phyloP scores from a whole-genome alignment of 2,797 vertebrate genomes.

The Sebastes reedi region DNA sequence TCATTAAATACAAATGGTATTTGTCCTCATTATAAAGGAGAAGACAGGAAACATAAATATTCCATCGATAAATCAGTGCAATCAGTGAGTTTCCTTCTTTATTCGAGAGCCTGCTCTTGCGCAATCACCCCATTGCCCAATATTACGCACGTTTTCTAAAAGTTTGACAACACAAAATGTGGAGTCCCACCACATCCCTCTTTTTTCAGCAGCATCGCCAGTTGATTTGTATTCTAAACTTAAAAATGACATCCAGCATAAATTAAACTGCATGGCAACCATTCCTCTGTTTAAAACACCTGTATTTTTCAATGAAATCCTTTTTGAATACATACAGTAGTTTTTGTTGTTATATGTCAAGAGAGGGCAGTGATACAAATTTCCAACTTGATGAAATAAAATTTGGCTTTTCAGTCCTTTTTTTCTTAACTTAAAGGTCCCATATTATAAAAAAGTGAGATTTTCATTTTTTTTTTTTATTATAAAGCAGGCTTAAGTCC shows the following conservation, averaged over 20 bases:
- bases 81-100: not conserved
- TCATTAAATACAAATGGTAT: not conserved
- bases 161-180: not conserved
- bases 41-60: not conserved
- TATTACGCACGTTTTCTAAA: not conserved
- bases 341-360: slow-evolving; percentile 64
- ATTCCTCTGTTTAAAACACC: slow-evolving; percentile 70
- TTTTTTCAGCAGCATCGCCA: slow-evolving; percentile 61
- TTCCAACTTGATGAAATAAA: slow-evolving; percentile 57
- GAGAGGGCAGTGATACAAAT: slow-evolving; percentile 65
- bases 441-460: no score
- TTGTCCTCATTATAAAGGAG: not conserved
- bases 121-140: slow-evolving; percentile 26
- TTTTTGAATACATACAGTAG: slow-evolving; percentile 70
- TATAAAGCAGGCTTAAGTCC: no score
- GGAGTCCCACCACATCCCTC: slow-evolving; percentile 75
- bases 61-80: not conserved
- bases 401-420: slow-evolving; percentile 63
- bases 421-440: slow-evolving; percentile 71
- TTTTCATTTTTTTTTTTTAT: no score
- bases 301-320: slow-evolving; percentile 71
- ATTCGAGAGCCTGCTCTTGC: not conserved
- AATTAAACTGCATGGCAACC: slow-evolving; percentile 67
- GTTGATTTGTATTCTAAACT: slow-evolving; percentile 64
- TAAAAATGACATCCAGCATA: slow-evolving; percentile 62